Conservation (phyloP, 2,888 invertebrate species). For the Macrophya alboannulata region DNA sequence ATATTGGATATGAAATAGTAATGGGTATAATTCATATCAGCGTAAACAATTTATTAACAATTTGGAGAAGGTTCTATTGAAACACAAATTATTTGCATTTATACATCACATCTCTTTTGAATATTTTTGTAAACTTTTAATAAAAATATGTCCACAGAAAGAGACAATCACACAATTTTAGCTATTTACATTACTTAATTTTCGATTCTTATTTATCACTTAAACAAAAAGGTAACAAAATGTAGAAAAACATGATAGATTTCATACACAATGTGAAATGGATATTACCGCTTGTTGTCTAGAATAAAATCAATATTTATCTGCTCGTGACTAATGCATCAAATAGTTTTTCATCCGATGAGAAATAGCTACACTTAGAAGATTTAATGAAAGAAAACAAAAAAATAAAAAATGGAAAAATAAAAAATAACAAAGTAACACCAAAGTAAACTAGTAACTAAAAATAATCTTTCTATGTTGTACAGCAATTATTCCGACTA, state of each 20-base stretch:
- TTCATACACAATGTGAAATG: conserved; percentile 68
- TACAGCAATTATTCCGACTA: conserved; percentile 35
- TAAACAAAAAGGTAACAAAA: conserved; percentile 75
- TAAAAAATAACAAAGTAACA: not conserved
- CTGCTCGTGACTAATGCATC: not conserved
- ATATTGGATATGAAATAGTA: conserved; percentile 6
- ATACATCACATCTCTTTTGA: conserved; percentile 58
- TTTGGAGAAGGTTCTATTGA: conserved; percentile 55
- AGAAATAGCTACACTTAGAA: conserved; percentile 20
- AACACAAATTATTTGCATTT: conserved; percentile 53
- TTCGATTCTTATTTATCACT: conserved; percentile 67
- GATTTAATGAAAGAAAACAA: not conserved
- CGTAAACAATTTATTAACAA: conserved; percentile 53
- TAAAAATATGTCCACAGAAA: conserved; percentile 56
- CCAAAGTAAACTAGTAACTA: not conserved
- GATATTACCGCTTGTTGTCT: conserved; percentile 32
- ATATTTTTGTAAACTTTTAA: conserved; percentile 56
- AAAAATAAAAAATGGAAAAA: no score
- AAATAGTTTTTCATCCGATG: not conserved
- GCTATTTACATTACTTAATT: conserved; percentile 65
- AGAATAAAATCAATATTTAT: conserved; percentile 31
- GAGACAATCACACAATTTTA: conserved; percentile 55
- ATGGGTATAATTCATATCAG: conserved; percentile 29
- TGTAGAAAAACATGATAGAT: conserved; percentile 74
- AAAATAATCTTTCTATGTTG: conserved; percentile 3